Base-by-base conservation (phyloP, 2,888 invertebrate genomes). In the Nomada lathburiana region DNA sequence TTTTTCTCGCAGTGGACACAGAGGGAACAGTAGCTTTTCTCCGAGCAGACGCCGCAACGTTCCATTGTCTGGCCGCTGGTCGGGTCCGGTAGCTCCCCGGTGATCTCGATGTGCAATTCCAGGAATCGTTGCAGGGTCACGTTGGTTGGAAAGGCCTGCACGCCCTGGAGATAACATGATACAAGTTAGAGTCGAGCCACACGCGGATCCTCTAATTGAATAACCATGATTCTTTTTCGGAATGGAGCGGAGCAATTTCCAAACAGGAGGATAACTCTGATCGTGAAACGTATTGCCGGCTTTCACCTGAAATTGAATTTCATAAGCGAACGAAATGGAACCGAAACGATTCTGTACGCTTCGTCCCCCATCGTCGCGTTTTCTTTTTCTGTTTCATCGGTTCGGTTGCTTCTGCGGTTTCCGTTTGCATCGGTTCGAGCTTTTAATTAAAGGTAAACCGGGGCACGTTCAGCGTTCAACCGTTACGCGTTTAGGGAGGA, bases 1-100 rank as follows among this genome's bases (percentile, higher is more conserved):
- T 98, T 98, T 93, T 99, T 98, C 92, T 99, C 98, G 94, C 99
- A 99, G 94, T 99, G 99, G 42, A 97, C 97, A 94, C 99, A 99
- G 67, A 96, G 95, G 76, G 96, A 96, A 90, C 98, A 97, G 93
- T 98, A 98, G 77, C 98, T 97, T 94, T 99, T 98, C 94, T 98
- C 98, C 74, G 98, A 98, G 94, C 98, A 98, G 64, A 98, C 98
- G 92, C 97, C 97, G 94, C 98, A 98, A 89, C 98, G 95, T 94
- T 98, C 98, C 98, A 98, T 98, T 75, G 98, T 96, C 94, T 98
- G 98, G 79, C 98, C 98, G 93, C 97, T 97, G 82, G 97, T 98
- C 59, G 98, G 98, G 94, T 98, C 98, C 83, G 98, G 98, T 70
- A 98, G 95, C 93, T 98, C 98, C 85, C 98, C 98, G 72, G 98